Evolutionary conservation across 2,113 vertebrate species (phyloP), one percentile per base, ranked within the genome.

Genomic region (Peromyscus leucopus): DNA sequence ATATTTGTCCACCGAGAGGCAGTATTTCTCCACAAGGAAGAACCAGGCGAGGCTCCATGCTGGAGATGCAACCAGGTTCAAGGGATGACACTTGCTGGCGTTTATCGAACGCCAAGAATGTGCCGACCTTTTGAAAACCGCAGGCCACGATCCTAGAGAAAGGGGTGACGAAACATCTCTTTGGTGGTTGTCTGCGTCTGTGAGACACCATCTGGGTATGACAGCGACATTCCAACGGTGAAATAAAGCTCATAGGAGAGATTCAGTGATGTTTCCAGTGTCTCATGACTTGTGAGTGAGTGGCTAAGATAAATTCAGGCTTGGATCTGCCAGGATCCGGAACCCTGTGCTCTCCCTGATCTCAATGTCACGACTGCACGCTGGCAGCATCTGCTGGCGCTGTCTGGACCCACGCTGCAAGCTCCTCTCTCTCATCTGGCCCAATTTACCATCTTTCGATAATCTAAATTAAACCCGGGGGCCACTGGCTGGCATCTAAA

Each of bases 21-120:
- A 96, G 93, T 94, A 78, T 93, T 92, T 80, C 76, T 87, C 88
- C 84, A 94, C 17, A 76, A 63, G 69, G 61, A 93, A 72, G 78
- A 61, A 24, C 7, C 11, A 15, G 74, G 9, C 15, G 28, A 7
- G 0, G 0, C 31, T 12, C 51, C 39, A 28, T 3, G 24, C 2
- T 55, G 1, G 0, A 0, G 22, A 46, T 69, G 89, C 31, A 36
- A 59, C 21, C 21, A 69, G 39, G 67, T 39, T 7, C 51, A 9
- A 67, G 57, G 19, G 33, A 39, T 78, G 17, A n/a, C 22, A 0
- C 59, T 36, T n/a, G 51, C 39, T 31, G 28, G 36, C 13, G 19
- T 67, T 90, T 80, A 22, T 78, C 8, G 57, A 87, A 36, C 0
- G 2, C 79, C 51, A 33, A 0, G 4, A 24, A 36, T 48, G 90